Base-by-base conservation (phyloP, 2,113 vertebrate species). In the Oostethus manadensis region DNA sequence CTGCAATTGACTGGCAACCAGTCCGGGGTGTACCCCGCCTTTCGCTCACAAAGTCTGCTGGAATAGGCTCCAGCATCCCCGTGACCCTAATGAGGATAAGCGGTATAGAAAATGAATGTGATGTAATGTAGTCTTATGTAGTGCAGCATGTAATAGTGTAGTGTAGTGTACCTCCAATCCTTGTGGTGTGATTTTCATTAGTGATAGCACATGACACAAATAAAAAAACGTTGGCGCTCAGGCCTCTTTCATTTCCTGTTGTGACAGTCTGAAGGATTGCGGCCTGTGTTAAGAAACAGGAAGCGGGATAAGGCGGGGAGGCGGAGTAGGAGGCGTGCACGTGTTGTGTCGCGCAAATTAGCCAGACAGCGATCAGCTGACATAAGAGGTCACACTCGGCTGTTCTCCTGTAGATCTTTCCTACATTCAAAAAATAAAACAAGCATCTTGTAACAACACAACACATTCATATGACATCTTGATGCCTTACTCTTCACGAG, bases 241-340 rank as follows among this genome's bases (percentile, higher is more conserved):
- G 68, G 78, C 72, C 68, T 72, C 66, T 86, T 86, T 86, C 76
- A 86, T 86, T 84, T 86, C 84, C 84, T 86, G 84, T 86, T 83
- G 78, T 77, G 70, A 54, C 59, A 60, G 54, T 80, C 65, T 79
- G 78, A 84, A 84, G 82, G 80, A 86, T 79, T 74, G 76, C 62
- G 76, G 66, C 48, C 71, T 58, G 68, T 44, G 42, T 44, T 16
- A 56, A 64, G 70, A 74, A 81, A 80, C 84, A 80, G 81, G 84
- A 86, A 81, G 74, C 58, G 26, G 20, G 80, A 84, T 82, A 82
- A 83, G 53, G 33, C 66, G 69, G 66, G 54, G 60, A 72, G 17
- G 58, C 35, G 13, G 58, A 58, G 21, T 51, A 56, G 44, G 49
- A 38, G 15, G 72, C 43, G 48, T 22, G 62, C n/a, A 22, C n/a